phyloP scores from a whole-genome alignment of 2,113 vertebrate species.

The Calypte anna region DNA sequence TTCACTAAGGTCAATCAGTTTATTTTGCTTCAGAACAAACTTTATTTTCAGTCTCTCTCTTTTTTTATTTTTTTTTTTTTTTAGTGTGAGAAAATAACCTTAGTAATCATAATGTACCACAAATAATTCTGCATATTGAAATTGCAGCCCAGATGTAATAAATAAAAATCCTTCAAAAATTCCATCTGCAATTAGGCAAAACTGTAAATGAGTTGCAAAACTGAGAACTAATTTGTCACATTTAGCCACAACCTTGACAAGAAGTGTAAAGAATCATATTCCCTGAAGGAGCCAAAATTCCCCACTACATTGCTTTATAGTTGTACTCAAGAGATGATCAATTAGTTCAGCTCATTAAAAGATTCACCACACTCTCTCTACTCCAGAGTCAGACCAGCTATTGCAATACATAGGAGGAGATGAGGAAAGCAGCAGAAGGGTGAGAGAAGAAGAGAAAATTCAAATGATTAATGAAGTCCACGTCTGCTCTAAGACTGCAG shows the following conservation, averaged over 20 bases:
- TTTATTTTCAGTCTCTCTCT: not conserved
- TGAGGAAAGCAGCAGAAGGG: not conserved
- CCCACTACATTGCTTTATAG: not conserved
- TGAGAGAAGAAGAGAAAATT: not conserved
- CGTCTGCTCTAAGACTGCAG: not conserved
- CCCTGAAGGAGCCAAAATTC: not conserved
- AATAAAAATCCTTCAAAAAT: not conserved
- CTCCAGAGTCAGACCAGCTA: not conserved
- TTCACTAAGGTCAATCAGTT: not conserved
- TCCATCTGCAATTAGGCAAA: not conserved
- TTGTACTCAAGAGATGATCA: not conserved
- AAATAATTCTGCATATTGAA: not conserved
- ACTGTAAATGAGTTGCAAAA: not conserved
- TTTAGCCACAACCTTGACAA: not conserved
- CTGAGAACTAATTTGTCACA: not conserved
- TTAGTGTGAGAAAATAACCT: not conserved
- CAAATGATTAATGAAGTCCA: not conserved
- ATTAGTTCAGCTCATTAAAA: not conserved
- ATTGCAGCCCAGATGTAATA: not conserved
- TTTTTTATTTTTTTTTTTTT: not conserved
- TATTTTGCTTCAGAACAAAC: slow-evolving; percentile 6
- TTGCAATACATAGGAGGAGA: not conserved
- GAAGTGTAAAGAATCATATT: not conserved
- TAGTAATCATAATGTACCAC: not conserved
- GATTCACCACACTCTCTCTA: not conserved